Percentiles rank a stretch among this genome's conserved stretches.
These are phyloP conservation scores for Oxyura jamaicensis DNA, from an alignment of 2,113 vertebrate genomes.

Conservation along the genomic window DNA sequence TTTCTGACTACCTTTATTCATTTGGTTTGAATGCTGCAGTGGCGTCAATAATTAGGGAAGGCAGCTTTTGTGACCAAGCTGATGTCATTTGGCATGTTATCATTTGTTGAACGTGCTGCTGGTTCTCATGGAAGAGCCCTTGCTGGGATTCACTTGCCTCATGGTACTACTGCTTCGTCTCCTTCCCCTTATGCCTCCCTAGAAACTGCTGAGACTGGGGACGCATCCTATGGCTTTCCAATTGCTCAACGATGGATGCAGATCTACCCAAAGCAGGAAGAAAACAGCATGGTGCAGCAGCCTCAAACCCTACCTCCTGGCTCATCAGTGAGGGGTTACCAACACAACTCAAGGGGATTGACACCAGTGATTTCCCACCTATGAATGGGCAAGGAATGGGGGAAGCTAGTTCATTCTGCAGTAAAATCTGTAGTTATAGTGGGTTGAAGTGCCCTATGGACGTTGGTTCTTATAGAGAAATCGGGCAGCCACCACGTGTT, in stretches of 20 bases:
- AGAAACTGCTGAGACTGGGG: neutral
- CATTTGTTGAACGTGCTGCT: accelerated
- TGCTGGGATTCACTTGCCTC: neutral
- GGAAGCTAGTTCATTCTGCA: neutral
- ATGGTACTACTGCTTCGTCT: neutral
- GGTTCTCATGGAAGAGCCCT: neutral
- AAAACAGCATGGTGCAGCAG: neutral
- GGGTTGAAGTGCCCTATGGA: neutral
- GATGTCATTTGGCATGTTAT: neutral
- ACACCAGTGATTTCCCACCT: neutral
- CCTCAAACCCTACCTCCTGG: neutral
- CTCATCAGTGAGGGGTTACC: neutral
- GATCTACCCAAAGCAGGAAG: neutral
- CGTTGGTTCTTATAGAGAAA: neutral
- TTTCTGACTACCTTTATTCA: neutral
- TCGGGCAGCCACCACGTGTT: neutral
- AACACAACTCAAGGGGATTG: neutral
- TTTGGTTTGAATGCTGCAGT: neutral
- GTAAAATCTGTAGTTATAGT: neutral
- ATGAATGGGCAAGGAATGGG: neutral
- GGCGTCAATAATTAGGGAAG: neutral
- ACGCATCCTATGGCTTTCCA: neutral
- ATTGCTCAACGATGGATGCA: neutral
- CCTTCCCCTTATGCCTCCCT: neutral
- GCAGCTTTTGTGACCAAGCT: accelerated